Evolutionary conservation across 2,113 vertebrate genomes (phyloP), one percentile per base, ranked within the genome.

Genomic region (Stegastes partitus): DNA sequence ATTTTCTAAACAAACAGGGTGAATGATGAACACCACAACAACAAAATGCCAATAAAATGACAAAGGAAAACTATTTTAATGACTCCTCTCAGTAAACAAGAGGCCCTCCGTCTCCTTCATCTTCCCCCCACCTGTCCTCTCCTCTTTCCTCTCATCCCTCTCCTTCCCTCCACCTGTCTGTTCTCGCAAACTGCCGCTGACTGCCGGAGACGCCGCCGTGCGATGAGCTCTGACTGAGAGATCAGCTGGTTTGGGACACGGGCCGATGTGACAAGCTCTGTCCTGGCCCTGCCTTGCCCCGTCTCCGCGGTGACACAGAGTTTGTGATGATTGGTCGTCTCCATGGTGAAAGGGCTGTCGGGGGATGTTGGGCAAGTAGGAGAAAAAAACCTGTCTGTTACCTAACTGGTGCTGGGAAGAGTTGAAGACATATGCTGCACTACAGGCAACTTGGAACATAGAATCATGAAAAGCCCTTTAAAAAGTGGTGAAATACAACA

Each of bases 171-270:
- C 81, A 79, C 75, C 83, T 87, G 83, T 91, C 81, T 90, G 68
- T 81, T 83, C 75, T 76, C 68, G 62, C 90, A 86, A 80, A 84
- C 75, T 54, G 59, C 77, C 63, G 50, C 70, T 89, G 92, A 92
- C 90, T 89, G 82, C 67, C 50, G 65, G 88, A 87, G 85, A 90
- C 18, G 76, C 34, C 59, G 54, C 61, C 28, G 65, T 15, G 51
- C 74, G 82, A 91, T 92, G 65, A 71, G 67, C 80, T 80, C 72
- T 91, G 93, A 94, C 93, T 91, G 79, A 62, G 53, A 82, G 86
- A 81, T 84, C 75, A 22, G 65, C 58, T 42, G 50, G 69, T 74
- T 58, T 56, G 66, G 73, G 77, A 85, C 19, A 61, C 75, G 79
- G 79, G 56, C 47, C 57, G 37, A 88, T 88, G 85, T 93, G 93